Conservation (phyloP, 2,113 vertebrate genomes). For the Melanocharis versteri region DNA sequence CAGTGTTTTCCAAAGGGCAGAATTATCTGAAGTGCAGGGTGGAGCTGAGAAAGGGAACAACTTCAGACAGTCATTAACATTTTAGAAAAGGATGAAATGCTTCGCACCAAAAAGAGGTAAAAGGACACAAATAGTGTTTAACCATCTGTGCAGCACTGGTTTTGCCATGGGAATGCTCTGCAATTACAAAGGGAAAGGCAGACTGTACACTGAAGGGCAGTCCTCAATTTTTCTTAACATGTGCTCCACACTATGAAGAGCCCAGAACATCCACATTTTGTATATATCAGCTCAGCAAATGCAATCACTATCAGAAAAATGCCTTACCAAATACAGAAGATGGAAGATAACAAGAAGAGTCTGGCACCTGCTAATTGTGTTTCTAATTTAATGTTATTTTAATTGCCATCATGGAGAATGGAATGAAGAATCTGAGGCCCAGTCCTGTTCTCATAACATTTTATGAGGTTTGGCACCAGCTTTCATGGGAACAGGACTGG, state of each 20-base stretch:
- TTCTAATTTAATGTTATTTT: constrained; percentile 2
- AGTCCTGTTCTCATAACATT: background rate
- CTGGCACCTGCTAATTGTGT: background rate
- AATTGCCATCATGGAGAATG: background rate
- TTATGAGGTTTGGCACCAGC: background rate
- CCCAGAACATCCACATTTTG: background rate
- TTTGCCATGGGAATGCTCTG: background rate
- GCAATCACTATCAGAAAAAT: background rate
- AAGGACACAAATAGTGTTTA: background rate
- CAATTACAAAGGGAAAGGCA: background rate
- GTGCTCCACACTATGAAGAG: background rate
- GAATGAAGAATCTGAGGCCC: background rate
- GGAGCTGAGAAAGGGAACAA: background rate
- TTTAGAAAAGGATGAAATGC: background rate
- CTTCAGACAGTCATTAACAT: background rate
- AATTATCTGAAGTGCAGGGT: background rate
- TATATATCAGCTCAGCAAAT: background rate
- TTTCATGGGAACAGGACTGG: background rate
- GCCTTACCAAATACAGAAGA: background rate
- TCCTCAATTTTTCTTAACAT: background rate
- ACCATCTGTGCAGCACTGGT: background rate
- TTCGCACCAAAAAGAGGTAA: background rate
- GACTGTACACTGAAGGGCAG: background rate
- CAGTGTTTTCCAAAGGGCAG: background rate
- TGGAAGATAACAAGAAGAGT: background rate